These are phyloP conservation scores for Acrossocheilus wenchowensis DNA, from an alignment of 2,797 vertebrate genomes.

Conservation along the genomic window DNA sequence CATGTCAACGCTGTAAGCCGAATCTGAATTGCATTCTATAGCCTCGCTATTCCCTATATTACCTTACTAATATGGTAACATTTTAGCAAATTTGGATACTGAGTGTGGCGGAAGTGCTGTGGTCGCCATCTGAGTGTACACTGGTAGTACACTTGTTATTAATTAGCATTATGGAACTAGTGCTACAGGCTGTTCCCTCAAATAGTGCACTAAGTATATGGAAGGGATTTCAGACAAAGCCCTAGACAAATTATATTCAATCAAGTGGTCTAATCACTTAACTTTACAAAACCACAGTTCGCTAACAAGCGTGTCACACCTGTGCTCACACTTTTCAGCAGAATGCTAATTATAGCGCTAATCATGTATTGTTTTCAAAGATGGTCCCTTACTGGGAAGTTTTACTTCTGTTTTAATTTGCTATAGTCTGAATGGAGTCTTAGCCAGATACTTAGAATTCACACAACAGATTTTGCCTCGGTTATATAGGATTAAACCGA, in stretches of 20 bases:
- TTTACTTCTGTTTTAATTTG: slow-evolving; percentile 55
- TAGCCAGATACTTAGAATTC: slow-evolving; percentile 55
- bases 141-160: too few species aligned
- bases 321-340: neutral
- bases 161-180: neutral
- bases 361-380: slow-evolving; percentile 48
- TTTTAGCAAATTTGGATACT: neutral
- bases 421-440: slow-evolving; percentile 38
- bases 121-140: neutral
- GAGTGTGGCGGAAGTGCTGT: neutral
- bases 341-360: slow-evolving; percentile 39
- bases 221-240: neutral
- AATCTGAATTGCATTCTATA: neutral
- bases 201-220: neutral
- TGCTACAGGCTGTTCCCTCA: neutral
- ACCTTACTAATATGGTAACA: neutral
- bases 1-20: neutral
- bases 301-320: neutral
- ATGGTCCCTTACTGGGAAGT: slow-evolving; percentile 38
- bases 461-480: slow-evolving; percentile 55
- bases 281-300: neutral
- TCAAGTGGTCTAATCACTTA: neutral
- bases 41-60: neutral
- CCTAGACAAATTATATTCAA: neutral
- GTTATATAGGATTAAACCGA: slow-evolving; percentile 62